Evolutionary conservation across 2,888 invertebrate genomes (phyloP), one percentile per base, ranked within the genome.

Genomic region (Cryptocheilus praepositus): DNA sequence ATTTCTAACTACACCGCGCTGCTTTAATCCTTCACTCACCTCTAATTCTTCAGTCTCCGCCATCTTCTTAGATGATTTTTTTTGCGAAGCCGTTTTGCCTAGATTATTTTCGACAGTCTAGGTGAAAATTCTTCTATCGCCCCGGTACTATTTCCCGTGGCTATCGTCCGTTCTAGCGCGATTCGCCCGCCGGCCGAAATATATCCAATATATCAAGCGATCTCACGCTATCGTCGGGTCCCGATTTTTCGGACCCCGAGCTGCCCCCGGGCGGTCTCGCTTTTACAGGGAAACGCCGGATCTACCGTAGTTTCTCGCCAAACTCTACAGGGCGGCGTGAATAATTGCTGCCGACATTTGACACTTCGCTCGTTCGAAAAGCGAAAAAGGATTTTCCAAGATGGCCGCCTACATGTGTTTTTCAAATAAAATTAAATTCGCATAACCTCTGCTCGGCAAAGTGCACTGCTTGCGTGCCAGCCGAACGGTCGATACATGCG

Each of bases 41-140:
- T 88, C 88, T 71, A 88, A 79, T 74, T 87, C 88, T 67, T 88
- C 87, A 68, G 83, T 76, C 74, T 88, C 88, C 84, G 87, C 86
- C 88, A 88, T 88, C 82, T 87, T 88, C 84, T 79, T 85, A 59
- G 79, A 77, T 69, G 82, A 77, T 81, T 85, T 87, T 83, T 84
- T 85, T 84, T 74, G 76, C 67, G 83, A 80, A 80, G 85, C 85
- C 86, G 86, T 86, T 79, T 83, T 84, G 81, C 60, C 68, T 71
- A 67, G 54, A 55, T 71, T 79, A 73, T 74, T 70, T 73, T 58
- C 61, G 70, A 75, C 75, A 68, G 74, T 69, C 43, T 11, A 63
- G 11, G 64, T 59, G 67, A 74, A 75, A 70, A 69, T 25, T 36
- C 36, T 11, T 11, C 36, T 55, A 43, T 28, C 28, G 3, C 11